A percentile compares a stretch with the other conserved stretches of the same genome.
Conservation (phyloP, 2,113 vertebrate genomes). For the Onychostruthus taczanowskii region DNA sequence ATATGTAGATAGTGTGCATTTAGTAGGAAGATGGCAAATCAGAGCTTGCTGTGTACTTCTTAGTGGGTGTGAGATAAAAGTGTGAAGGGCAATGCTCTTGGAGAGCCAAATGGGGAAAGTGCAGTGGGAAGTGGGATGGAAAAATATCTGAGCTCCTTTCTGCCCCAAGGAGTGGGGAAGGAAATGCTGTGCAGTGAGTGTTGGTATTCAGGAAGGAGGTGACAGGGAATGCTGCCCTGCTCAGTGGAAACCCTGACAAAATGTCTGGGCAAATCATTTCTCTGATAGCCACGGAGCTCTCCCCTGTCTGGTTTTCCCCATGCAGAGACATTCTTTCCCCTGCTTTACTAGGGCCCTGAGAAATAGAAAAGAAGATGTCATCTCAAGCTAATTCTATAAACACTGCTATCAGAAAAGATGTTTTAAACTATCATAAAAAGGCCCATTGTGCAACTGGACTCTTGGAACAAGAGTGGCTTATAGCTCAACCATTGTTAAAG, state of each 20-base stretch:
- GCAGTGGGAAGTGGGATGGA: neutral
- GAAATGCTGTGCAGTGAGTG: neutral
- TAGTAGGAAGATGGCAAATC: neutral
- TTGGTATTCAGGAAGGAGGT: neutral
- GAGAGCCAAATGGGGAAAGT: neutral
- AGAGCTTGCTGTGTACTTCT: neutral
- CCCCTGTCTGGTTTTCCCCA: neutral
- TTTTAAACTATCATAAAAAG: conserved; percentile 32
- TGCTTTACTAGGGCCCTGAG: neutral
- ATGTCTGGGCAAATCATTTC: neutral
- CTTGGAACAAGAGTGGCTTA: conserved; percentile 13
- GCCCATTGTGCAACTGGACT: conserved; percentile 14
- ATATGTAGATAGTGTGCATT: fast-evolving
- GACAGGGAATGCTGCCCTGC: neutral
- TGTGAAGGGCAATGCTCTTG: neutral
- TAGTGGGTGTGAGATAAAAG: neutral
- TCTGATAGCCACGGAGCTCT: neutral
- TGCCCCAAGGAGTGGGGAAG: neutral
- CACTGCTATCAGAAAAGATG: conserved; percentile 36
- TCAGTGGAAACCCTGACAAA: neutral
- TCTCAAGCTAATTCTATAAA: conserved; percentile 18
- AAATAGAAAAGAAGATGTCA: conserved; percentile 23
- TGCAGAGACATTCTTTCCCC: neutral
- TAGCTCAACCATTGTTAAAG: conserved; percentile 52
- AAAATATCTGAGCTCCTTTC: neutral